Conservation (phyloP, 1,140 invertebrate species). For the Papilio glaucus region DNA sequence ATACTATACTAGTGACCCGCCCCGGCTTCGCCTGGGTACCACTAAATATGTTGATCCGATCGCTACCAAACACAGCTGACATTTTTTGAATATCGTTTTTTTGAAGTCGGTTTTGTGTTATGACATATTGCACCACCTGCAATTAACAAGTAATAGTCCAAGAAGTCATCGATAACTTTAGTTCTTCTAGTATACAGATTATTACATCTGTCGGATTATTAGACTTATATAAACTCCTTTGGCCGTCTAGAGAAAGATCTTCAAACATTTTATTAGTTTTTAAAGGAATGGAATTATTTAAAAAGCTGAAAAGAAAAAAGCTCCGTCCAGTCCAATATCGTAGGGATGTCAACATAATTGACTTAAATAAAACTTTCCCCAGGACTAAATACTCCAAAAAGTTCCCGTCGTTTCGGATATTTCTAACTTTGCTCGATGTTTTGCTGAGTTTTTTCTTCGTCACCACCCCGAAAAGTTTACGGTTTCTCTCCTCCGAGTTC, state of each 20-base stretch:
- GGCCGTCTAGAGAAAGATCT: not conserved
- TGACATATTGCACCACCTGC: no score
- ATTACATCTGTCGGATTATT: not conserved
- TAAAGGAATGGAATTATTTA: not conserved
- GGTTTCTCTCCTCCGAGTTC: conserved; percentile 36
- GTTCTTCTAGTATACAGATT: not conserved
- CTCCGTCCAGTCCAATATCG: conserved; percentile 41
- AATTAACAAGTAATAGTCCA: not conserved
- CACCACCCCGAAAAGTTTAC: conserved; percentile 45
- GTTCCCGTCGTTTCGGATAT: conserved; percentile 28
- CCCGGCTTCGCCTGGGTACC: no score
- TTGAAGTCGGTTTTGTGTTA: no score
- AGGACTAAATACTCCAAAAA: conserved; percentile 51
- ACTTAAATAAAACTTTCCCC: conserved; percentile 53
- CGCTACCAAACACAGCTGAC: no score
- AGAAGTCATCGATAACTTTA: not conserved
- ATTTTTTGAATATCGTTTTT: no score
- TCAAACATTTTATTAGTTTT: conserved; percentile 9
- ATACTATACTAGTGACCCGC: no score
- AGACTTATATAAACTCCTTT: not conserved
- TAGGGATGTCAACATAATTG: conserved; percentile 56
- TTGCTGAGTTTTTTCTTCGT: conserved; percentile 44
- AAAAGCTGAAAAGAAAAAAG: conserved; percentile 10
- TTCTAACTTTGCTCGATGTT: conserved; percentile 40
- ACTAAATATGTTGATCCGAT: no score